Evolutionary conservation across 2,888 invertebrate genomes (phyloP), one percentile per base, ranked within the genome.

Genomic region (Pristionchus maxplancki): DNA sequence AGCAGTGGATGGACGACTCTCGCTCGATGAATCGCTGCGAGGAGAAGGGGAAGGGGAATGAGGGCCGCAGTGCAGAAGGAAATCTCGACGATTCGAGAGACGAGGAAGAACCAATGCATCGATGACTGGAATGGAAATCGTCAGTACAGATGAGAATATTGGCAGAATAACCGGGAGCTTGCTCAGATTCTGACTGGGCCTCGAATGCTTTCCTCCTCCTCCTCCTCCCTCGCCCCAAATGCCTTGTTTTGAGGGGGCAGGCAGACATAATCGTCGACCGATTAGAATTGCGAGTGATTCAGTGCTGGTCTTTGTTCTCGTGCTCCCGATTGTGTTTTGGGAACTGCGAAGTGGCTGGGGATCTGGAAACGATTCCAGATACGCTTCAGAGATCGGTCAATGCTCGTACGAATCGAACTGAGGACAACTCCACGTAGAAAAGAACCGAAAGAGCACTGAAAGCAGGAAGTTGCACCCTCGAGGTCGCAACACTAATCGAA

Each of bases 181-280:
- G 4, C 6, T 20, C 24, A 58, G 53, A 24, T 20, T 6, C 53
- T 58, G 58, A n/a, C n/a, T 34, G 40, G 37, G 1, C 58, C 24
- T 20, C 20, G 37, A 37, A 34, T 31, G 6, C 28, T 15, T 31
- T 58, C 58, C 34, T 15, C 13, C 64, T 17, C 34, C 31, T 20
- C 34, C 37, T 15, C 71, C 40, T 71, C 71, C 71, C 71, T 71
- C 67, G 34, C 67, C 67, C 31, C 31, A 71, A 71, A 71, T 71
- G 71, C 37, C 71, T 71, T 71, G 71, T 71, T 71, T 71, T 71
- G 37, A 20, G 37, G 15, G 20, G 8, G 6, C 20, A 37, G 58
- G 24, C 71, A 71, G 71, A 71, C 71, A 37, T 71, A 71, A 71
- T 71, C 71, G 71, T 37, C 37, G 71, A 6, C 58, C 71, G 71